phyloP scores from a whole-genome alignment of 2,797 vertebrate species.

The Florisuga fusca region DNA sequence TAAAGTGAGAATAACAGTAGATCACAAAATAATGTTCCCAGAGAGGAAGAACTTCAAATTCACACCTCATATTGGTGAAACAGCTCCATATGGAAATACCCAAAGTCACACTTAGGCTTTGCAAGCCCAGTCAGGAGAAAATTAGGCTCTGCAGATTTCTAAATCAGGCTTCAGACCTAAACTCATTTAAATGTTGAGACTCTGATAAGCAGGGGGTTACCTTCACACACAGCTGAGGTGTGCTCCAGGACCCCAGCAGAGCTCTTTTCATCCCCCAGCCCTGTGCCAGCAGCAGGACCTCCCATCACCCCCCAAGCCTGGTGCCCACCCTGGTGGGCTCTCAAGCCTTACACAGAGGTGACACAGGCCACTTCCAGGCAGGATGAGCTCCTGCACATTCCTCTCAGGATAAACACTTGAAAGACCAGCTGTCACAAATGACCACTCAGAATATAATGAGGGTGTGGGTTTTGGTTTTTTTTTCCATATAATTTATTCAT shows the following conservation, averaged over 20 bases:
- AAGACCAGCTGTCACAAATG: conserved; percentile 5
- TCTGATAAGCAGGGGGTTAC: neutral
- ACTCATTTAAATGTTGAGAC: neutral
- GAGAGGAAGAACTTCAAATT: conserved; percentile 4
- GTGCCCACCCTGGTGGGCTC: fast-evolving
- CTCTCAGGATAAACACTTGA: neutral
- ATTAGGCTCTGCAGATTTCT: neutral
- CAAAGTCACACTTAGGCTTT: neutral
- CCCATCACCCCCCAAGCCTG: too few species aligned
- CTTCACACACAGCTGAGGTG: neutral
- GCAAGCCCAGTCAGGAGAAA: neutral
- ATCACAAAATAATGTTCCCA: conserved; percentile 14
- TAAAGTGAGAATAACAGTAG: neutral
- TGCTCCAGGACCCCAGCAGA: fast-evolving
- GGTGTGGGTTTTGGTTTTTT: neutral
- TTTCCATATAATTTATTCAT: conserved; percentile 52
- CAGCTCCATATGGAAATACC: conserved; percentile 44
- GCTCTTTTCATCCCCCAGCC: neutral
- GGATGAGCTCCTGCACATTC: neutral
- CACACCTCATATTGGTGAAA: conserved; percentile 20
- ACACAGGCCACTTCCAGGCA: neutral
- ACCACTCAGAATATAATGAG: neutral
- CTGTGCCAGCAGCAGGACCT: fast-evolving
- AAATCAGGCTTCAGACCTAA: neutral
- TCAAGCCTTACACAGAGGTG: fast-evolving